Conservation (phyloP, 2,113 vertebrate species). For the Limanda limanda region DNA sequence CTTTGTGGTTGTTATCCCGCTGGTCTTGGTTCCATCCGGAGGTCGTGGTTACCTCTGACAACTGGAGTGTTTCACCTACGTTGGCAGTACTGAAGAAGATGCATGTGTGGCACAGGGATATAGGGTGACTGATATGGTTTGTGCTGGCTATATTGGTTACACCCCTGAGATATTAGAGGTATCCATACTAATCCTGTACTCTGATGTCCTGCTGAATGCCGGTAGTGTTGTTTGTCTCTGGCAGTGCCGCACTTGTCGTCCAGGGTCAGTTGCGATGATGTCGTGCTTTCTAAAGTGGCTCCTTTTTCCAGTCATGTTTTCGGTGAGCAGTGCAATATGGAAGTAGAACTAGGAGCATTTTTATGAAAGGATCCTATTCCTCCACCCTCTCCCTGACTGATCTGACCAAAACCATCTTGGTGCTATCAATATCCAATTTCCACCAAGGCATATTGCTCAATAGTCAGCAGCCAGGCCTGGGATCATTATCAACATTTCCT, state of each 20-base stretch:
- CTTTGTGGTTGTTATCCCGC: conserved; percentile 58
- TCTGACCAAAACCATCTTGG: conserved; percentile 52
- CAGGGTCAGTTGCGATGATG: conserved; percentile 61
- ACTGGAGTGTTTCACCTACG: conserved; percentile 59
- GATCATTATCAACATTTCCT: conserved; percentile 65
- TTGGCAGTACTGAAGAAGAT: conserved; percentile 76
- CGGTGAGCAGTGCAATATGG: conserved; percentile 71
- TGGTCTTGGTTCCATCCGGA: conserved; percentile 62
- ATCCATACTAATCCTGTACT: conserved; percentile 67
- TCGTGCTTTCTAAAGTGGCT: conserved; percentile 59
- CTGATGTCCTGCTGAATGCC: conserved; percentile 51
- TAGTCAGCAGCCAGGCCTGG: conserved; percentile 43
- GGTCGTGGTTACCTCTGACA: conserved; percentile 49
- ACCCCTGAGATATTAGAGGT: conserved; percentile 80
- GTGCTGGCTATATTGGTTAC: conserved; percentile 81
- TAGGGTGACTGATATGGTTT: conserved; percentile 68
- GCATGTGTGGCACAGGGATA: conserved; percentile 69
- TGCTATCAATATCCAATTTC: conserved; percentile 54
- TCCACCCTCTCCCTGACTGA: conserved; percentile 42
- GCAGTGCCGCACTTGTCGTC: conserved; percentile 67
- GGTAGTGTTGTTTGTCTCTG: conserved; percentile 56
- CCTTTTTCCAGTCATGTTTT: conserved; percentile 49
- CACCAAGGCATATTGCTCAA: conserved; percentile 53
- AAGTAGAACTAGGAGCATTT: conserved; percentile 66
- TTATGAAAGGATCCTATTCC: conserved; percentile 62